Conservation (phyloP, 2,888 invertebrate genomes). For the Drosophila leonis region DNA sequence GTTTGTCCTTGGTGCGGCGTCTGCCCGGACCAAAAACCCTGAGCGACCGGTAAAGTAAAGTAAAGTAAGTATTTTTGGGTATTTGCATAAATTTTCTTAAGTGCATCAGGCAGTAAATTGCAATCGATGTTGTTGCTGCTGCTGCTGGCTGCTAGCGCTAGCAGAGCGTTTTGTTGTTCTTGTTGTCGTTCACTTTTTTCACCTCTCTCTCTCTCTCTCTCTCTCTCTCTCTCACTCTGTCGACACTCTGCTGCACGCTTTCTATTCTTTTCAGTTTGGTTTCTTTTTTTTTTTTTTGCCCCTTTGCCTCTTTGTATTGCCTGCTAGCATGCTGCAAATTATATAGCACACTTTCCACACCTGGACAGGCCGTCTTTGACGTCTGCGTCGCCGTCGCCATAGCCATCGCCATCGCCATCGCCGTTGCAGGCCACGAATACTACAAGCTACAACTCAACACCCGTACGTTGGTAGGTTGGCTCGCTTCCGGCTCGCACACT, state of each 20-base stretch:
- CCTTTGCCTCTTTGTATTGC: constrained; percentile 43
- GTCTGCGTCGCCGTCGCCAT: constrained; percentile 53
- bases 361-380: constrained; percentile 78
- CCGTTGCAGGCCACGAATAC: constrained; percentile 54
- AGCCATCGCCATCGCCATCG: constrained; percentile 46
- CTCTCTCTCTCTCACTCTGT: constrained; percentile 17
- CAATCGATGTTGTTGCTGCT: constrained; percentile 76
- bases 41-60: constrained; percentile 61
- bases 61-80: constrained; percentile 83
- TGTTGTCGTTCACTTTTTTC: constrained; percentile 40
- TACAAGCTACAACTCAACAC: constrained; percentile 69
- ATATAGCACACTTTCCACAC: constrained; percentile 82
- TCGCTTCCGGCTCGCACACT: constrained; percentile 67
- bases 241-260: constrained; percentile 60
- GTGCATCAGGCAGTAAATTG: constrained; percentile 84
- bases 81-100: constrained; percentile 84
- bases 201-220: constrained; percentile 10
- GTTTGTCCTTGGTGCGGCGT: constrained; percentile 75
- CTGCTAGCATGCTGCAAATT: constrained; percentile 78
- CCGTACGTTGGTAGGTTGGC: constrained; percentile 51
- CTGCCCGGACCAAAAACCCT: constrained; percentile 51
- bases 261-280: constrained; percentile 46
- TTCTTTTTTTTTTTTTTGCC: constrained; percentile 5
- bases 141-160: constrained; percentile 17
- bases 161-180: constrained; percentile 41